Evolutionary conservation across 2,888 invertebrate genomes (phyloP), one percentile per base, ranked within the genome.

Genomic region (Falcaria lacertinaria): DNA sequence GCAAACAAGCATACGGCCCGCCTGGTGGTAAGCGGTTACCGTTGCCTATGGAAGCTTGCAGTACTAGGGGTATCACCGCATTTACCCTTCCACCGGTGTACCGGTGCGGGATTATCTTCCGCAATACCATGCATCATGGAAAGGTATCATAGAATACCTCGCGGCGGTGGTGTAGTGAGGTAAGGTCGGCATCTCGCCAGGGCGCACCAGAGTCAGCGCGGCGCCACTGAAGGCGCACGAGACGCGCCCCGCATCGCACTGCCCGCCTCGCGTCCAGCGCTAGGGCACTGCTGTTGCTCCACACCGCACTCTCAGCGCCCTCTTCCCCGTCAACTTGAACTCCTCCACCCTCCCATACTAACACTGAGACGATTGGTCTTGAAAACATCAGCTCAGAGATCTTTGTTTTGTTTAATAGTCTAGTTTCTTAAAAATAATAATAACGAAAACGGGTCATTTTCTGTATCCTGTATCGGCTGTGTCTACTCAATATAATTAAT

Each of bases 301-400:
- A 90, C 7, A 89, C 74, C 0, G 89, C 89, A 0, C 83, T 74
- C 52, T 89, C 88, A 0, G 86, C 81, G 0, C 75, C 74, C 44
- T 84, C 81, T 8, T 83, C 80, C 1, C 55, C 64, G 2, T 52
- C 64, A 0, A 68, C 69, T 6, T 61, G 62, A 3, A 75, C 77
- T 64, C 87, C 87, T 56, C 88, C 86, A 0, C 87, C 86, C 61
- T 89, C 89, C 88, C 89, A 88, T 5, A 89, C 84, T 52, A 87
- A 48, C 6, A 89, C 89, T 89, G 59, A 6, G 7, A n/a, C 42
- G 41, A 47, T 13, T 11, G 11, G 7, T 15, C 17, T 11, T 19
- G 13, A 32, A 17, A 37, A 36, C 13, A 34, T 14, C 22, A 15
- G 6, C 6, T 11, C 28, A 11, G 28, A 28, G 28, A 3, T 1